phyloP scores from a whole-genome alignment of 2,797 vertebrate genomes.

The Triplophysa yarkandensis region DNA sequence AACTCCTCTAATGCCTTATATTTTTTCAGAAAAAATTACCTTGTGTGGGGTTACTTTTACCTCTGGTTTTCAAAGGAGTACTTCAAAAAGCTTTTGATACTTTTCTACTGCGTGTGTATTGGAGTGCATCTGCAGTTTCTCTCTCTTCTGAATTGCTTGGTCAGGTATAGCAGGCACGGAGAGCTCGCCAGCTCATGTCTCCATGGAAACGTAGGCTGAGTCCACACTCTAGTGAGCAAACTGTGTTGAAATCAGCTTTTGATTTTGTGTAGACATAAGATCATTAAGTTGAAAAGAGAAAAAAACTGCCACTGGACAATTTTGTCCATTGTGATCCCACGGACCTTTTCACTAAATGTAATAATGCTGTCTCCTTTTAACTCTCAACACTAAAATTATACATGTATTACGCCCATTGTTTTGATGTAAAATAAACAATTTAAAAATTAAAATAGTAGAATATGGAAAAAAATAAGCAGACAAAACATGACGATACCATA shows the following conservation, averaged over 20 bases:
- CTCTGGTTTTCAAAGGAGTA: slow-evolving; percentile 14
- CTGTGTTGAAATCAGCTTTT: slow-evolving; percentile 11
- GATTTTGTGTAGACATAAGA: background rate
- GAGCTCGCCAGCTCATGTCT: slow-evolving; percentile 32
- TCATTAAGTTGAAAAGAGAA: background rate
- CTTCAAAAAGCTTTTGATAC: slow-evolving; percentile 55
- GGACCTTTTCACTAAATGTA: no score
- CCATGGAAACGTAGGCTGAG: slow-evolving; percentile 53
- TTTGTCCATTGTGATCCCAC: no score
- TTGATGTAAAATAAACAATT: no score
- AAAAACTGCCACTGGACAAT: no score
- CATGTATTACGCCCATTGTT: no score
- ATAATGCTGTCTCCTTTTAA: no score
- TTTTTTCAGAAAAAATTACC: background rate
- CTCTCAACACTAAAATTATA: no score
- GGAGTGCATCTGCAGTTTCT: slow-evolving; percentile 48
- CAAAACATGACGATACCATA: no score
- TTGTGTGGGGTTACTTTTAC: background rate
- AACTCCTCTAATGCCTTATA: background rate
- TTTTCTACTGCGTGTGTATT: slow-evolving; percentile 55
- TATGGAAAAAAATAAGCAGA: no score
- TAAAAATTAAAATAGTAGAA: no score
- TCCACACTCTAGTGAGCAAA: slow-evolving; percentile 6
- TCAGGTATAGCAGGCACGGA: slow-evolving; percentile 31
- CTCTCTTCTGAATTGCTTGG: slow-evolving; percentile 17